phyloP scores from a whole-genome alignment of 2,797 vertebrate species.

The Xerus rutilus region DNA sequence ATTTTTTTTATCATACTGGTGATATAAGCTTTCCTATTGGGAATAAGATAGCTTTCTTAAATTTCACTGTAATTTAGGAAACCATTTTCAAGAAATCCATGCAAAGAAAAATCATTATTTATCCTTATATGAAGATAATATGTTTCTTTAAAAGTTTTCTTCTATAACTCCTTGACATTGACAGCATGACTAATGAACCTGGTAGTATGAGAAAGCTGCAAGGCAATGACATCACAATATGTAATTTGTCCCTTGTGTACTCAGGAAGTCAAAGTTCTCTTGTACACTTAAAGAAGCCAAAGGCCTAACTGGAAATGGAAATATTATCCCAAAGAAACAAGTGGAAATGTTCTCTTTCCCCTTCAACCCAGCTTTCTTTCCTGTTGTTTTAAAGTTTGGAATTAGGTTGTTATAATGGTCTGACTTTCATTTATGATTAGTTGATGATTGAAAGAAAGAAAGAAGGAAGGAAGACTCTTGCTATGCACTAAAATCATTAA shows the following conservation, averaged over 20 bases:
- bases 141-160: conserved; percentile 32
- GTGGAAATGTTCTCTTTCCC: conserved; percentile 77
- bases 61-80: conserved; percentile 56
- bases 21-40: background rate
- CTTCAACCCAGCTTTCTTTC: conserved; percentile 10
- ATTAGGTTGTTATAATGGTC: conserved; percentile 81
- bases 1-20: conserved; percentile 40
- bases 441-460: conserved; percentile 63
- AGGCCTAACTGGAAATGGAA: conserved; percentile 83
- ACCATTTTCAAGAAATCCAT: conserved; percentile 56
- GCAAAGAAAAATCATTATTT: conserved; percentile 64
- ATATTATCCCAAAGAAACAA: conserved; percentile 86
- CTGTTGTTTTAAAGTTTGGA: conserved; percentile 81
- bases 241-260: conserved; percentile 86
- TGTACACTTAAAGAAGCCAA: conserved; percentile 85
- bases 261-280: conserved; percentile 85
- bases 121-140: conserved; percentile 61
- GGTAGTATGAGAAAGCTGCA: conserved; percentile 84
- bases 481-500: conserved; percentile 77
- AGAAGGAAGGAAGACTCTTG: conserved; percentile 74
- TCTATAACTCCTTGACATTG: conserved; percentile 78
- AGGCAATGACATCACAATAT: conserved; percentile 87
- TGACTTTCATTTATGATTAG: conserved; percentile 82
- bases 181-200: conserved; percentile 86
- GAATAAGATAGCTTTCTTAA: conserved; percentile 25